Evolutionary conservation across 2,888 invertebrate species (phyloP), one percentile per base, ranked within the genome.

Genomic region (Pasiphila rectangulata): DNA sequence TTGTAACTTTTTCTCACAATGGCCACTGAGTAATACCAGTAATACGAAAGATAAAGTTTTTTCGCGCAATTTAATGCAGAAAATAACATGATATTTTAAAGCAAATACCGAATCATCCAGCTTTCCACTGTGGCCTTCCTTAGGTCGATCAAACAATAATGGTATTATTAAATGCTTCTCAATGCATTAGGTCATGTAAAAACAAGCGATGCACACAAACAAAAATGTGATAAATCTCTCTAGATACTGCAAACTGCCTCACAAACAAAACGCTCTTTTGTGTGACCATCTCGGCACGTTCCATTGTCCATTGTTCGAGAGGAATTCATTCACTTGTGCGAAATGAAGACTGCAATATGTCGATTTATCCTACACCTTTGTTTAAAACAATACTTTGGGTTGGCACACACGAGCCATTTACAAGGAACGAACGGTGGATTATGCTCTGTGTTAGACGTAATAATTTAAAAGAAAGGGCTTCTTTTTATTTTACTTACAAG

Each of bases 261-360:
- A 42, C 50, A 52, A 54, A 60, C 55, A 55, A 57, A 57, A 52
- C 60, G 42, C n/a, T 60, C 56, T 60, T 60, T 60, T 55, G 50
- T 55, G 48, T 42, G 39, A 32, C 44, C 43, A 46, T 42, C 48
- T 45, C 55, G 54, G 65, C 70, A 69, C 69, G 67, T 67, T 67
- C 75, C 76, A 82, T 83, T 84, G 81, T 83, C 69, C 79, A 82
- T 83, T 83, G 79, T 81, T 59, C 62, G 36, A 61, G 67, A 76
- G 73, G 75, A 79, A 79, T 72, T 77, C 77, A 73, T 79, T 76
- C 75, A 73, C 71, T 79, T 75, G 72, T 72, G 72, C 69, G 72
- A 76, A 80, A 69, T 69, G 64, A 72, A 68, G 66, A 69, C 61
- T 61, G 63, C 48, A 44, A 44, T 69, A 61, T 61, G 64, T 66